Evolutionary conservation across 2,113 vertebrate genomes (phyloP), one percentile per base, ranked within the genome.

Genomic region (Notarius lentiginosus): DNA sequence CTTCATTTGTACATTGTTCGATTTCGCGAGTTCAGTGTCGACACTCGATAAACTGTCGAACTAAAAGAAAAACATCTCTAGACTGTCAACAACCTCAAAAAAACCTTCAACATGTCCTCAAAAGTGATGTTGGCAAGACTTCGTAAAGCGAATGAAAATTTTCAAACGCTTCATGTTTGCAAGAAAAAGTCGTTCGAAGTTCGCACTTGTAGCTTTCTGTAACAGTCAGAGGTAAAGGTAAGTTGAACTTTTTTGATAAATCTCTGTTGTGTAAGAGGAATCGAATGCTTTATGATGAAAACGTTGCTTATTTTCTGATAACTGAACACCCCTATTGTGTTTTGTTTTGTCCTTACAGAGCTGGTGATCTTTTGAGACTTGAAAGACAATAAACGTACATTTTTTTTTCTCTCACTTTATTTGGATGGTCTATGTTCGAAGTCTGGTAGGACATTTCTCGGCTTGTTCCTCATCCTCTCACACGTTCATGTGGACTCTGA

Each of bases 1-100:
- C 90, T 90, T 93, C 82, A 79, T 89, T 91, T 79, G 84, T 41
- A 77, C 86, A 51, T 82, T 80, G 55, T 88, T 86, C 30, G 85
- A 20, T 79, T 87, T 73, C 81, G 60, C 88, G 83, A 82, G 80
- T 79, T 89, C 81, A 72, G 41, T 20, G 68, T 47, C 8, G 30
- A 72, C 34, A 41, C 17, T 41, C 17, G 20, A 47, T 2, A 72
- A 68, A 53, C 51, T 9, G 51, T 53, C 51, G 27, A 27, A 11
- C 5, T 4, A 41, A 8, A 18, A 20, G 9, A 18, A 8, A 22
- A 15, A n/a, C 49, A 24, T 12, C 22, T 76, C 53, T 15, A 76
- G 73, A 76, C 22, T 51, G 75, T 55, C 51, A 15, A 49, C 47
- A 24, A 51, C 20, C 41, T 41, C 41, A 41, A 41, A 41, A 41